Base-by-base conservation (phyloP, 2,797 vertebrate species). In the Allobates femoralis region DNA sequence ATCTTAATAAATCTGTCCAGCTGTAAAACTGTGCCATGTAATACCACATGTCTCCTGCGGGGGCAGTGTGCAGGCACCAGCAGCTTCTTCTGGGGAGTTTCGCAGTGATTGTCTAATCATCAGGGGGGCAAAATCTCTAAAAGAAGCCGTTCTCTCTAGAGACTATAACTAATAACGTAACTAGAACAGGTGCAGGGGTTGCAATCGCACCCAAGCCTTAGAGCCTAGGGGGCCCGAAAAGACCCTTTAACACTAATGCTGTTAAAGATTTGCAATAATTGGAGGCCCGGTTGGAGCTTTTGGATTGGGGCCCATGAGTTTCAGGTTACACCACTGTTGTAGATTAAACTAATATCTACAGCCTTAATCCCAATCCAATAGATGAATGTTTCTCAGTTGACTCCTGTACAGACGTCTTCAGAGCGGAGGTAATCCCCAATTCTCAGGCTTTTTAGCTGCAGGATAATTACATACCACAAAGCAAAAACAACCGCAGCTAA, bases 381-480 rank as follows among this genome's bases (percentile, higher is more conserved):
- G 73, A 84, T 77, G 26, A 66, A 66, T 37, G 53, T 77, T 77
- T 60, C 58, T 23, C 41, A 77, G 46, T 74, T 50, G 71, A 30
- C 12, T 66, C 41, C 58, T n/a, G 73, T 26, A 77, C 50, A 32
- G 51, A 60, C 3, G 23, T 58, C 34, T 60, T 16, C 26, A 53
- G 41, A 50, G 51, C 41, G 21, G 28, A 83, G 69, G 62, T 41
- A 74, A 58, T 76, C 71, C 37, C 71, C 19, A n/a, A 19, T 32
- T 37, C 32, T 32, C n/a, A 50, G 83, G 15, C 50, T 77, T 77
- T 32, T 19, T 84, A 50, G 26, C 83, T 84, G 73, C 73, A 34
- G 58, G 73, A 84, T 84, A 84, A 84, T 84, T 64, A 60, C 50
- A 30, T 75, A 75, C 73, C 73, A 46, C 46, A 50, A 41, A 75